Percentiles rank a stretch among this genome's conserved stretches.
These are phyloP conservation scores for Aradus depressus DNA, from an alignment of 2,888 invertebrate species.

Conservation along the genomic window DNA sequence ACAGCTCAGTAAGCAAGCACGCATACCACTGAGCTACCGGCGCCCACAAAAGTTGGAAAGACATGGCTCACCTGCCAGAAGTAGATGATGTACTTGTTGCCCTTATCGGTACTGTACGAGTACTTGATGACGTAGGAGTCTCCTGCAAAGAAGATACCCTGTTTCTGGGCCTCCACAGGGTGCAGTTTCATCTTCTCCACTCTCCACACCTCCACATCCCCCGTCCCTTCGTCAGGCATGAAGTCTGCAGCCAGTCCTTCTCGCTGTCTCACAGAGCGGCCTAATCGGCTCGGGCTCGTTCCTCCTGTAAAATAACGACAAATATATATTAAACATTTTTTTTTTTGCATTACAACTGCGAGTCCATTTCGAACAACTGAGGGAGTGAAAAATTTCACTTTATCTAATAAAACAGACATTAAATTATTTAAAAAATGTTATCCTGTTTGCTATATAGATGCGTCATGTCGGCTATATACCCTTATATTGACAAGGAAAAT, in stretches of 20 bases:
- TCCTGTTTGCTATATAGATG: no score
- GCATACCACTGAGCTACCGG: no score
- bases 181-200: slow-evolving; percentile 44
- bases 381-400: background rate
- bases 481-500: no score
- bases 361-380: background rate
- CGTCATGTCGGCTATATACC: no score
- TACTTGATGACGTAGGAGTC: slow-evolving; percentile 59
- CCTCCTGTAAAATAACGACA: background rate
- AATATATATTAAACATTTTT: background rate
- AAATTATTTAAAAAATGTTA: no score
- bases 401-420: no score
- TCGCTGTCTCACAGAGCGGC: slow-evolving; percentile 38
- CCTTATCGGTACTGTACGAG: slow-evolving; percentile 42
- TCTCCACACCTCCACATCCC: slow-evolving; percentile 43
- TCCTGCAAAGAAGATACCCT: slow-evolving; percentile 49
- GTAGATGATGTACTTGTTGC: slow-evolving; percentile 48
- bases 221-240: slow-evolving; percentile 63
- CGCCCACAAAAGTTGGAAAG: no score
- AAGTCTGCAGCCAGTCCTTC: slow-evolving; percentile 52
- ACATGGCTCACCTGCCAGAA: slow-evolving; percentile 48
- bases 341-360: background rate
- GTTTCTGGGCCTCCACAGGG: slow-evolving; percentile 38
- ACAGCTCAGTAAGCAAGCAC: no score
- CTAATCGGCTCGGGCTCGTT: background rate